Base-by-base conservation (phyloP, 2,113 vertebrate species). In the Neotragus moschatus region DNA sequence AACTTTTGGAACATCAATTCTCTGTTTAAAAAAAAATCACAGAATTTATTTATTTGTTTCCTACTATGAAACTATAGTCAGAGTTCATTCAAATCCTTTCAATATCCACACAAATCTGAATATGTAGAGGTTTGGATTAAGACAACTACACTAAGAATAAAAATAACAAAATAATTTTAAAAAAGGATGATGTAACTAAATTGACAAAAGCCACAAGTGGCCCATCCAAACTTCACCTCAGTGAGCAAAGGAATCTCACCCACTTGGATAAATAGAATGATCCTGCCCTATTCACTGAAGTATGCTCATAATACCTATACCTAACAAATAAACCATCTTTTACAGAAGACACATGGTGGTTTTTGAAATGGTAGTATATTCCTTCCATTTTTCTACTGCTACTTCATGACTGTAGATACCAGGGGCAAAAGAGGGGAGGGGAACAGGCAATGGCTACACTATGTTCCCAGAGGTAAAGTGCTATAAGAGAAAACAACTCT, bases 211-310 rank as follows among this genome's bases (percentile, higher is more conserved):
- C 15, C 23, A 75, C 51, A 53, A 63, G 1, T 66, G 7, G n/a
- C 10, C 26, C 15, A 43, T 14, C 0, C 6, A 79, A 84, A 79
- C 4, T 70, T 82, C 19, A 70, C 14, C 3, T 79, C 58, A 79
- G 3, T 55, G 51, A 55, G 53, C 15, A 61, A 28, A 70, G 25
- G 1, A 39, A 53, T 79, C 28, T 70, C 21, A 36, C 33, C 66
- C 11, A 26, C 17, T 25, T 43, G 13, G 15, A 36, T 13, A 9
- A 55, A 6, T 4, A 61, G 4, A 33, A 43, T 80, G n/a, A n/a
- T 17, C 23, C 0, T 51, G 33, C 1, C 45, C 10, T 86, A 28
- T 12, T 2, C 0, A 3, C 16, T n/a, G 17, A 70, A 70, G 13
- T 70, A 28, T 49, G 5, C 17, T 61, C 6, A 3, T 36, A 33